Base-by-base conservation (phyloP, 2,888 invertebrate genomes). In the Eupithecia exiguata region DNA sequence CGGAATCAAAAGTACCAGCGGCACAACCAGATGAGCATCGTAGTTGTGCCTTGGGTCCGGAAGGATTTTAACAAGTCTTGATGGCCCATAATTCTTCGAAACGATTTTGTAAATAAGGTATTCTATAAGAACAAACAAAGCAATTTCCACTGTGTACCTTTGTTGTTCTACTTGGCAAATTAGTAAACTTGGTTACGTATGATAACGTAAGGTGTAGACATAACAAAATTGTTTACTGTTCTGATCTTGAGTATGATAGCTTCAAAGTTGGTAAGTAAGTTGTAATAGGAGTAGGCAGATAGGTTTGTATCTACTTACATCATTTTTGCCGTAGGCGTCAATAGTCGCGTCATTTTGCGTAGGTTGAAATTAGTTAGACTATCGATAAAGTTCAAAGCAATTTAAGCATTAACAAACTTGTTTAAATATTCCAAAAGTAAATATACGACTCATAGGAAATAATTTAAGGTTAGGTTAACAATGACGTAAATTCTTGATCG, bases 331-430 rank as follows among this genome's bases (percentile, higher is more conserved):
- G 75, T 65, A 43, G 69, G 73, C 69, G 70, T 30, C 10, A n/a
- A 53, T 62, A 21, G 68, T 58, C 25, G 25, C 75, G 72, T 78
- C 77, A 76, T 76, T 58, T 69, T 73, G 76, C 63, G 80, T 79
- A 71, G 80, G 79, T 71, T 77, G 68, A 62, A 68, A 61, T 66
- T 69, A 65, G 36, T 36, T 36, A n/a, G 30, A 40, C 21, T 14
- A 66, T 38, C n/a, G 6, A n/a, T 43, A 25, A 38, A 72, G 66
- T 67, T 73, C 66, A 66, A 66, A 66, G 66, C 14, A 36, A 40
- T 66, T 40, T 58, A 21, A n/a, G 53, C 53, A 18, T 63, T 63
- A 10, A 38, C n/a, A 38, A 38, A 65, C 10, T 38, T 38, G 63
- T 65, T 65, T n/a, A 38, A 21, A 36, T 65, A 36, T 65, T 65